Percentiles rank a stretch among this genome's conserved stretches.
phyloP scores from a whole-genome alignment of 1,140 invertebrate genomes.

The Procambarus clarkii region DNA sequence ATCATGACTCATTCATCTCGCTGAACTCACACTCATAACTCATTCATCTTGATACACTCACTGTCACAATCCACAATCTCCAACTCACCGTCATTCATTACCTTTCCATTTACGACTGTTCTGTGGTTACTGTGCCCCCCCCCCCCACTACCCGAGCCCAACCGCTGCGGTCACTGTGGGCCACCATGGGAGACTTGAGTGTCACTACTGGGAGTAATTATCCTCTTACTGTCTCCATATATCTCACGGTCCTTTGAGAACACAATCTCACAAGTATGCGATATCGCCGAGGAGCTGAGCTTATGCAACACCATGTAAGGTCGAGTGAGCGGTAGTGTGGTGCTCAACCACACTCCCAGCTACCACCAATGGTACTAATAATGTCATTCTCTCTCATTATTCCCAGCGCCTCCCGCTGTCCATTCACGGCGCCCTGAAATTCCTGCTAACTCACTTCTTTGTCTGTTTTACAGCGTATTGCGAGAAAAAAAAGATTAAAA shows the following conservation, averaged over 20 bases:
- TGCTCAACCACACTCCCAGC: neutral
- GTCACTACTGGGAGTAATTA: neutral
- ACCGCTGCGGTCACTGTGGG: too few relatives aligned
- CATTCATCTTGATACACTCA: too few relatives aligned
- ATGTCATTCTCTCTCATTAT: neutral
- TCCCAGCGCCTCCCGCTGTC: neutral
- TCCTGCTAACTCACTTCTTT: neutral
- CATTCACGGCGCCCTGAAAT: neutral
- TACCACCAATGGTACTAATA: neutral
- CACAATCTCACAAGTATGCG: slow-evolving; percentile 37
- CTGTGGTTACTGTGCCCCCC: too few relatives aligned
- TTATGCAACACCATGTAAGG: slow-evolving; percentile 16
- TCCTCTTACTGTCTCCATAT: slow-evolving; percentile 33
- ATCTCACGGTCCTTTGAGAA: slow-evolving; percentile 2
- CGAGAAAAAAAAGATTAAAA: neutral
- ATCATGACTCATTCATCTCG: too few relatives aligned
- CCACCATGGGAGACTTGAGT: too few relatives aligned
- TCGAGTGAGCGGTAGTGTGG: neutral
- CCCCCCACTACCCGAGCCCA: too few relatives aligned
- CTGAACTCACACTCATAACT: too few relatives aligned
- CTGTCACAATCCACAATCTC: too few relatives aligned
- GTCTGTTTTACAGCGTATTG: neutral
- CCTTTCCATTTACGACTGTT: too few relatives aligned
- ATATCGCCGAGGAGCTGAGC: slow-evolving; percentile 11
- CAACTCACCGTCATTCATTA: too few relatives aligned